Evolutionary conservation across 2,888 invertebrate species (phyloP).

Genomic region (Malthinus flaveolus): DNA sequence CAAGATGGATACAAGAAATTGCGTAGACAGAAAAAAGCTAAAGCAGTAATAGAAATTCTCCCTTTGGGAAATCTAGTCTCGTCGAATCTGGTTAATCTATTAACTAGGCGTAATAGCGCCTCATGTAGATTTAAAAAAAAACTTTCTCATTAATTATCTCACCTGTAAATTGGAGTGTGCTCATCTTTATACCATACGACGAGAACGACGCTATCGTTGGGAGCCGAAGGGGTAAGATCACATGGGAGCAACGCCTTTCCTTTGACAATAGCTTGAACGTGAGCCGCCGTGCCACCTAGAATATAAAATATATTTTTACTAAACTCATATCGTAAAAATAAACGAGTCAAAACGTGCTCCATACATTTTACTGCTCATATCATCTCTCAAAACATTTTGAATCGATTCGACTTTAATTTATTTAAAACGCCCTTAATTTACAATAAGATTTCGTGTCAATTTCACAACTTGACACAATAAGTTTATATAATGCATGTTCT

Average conservation of each 20-base stretch:
- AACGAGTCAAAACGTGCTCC: slow-evolving; percentile 9
- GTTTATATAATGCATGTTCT: no score
- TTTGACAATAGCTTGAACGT: slow-evolving; percentile 73
- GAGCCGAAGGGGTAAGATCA: slow-evolving; percentile 77
- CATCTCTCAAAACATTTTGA: no score
- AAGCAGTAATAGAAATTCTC: slow-evolving; percentile 37
- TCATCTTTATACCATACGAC: slow-evolving; percentile 93
- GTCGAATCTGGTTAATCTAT: slow-evolving; percentile 37
- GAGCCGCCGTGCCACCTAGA: slow-evolving; percentile 51
- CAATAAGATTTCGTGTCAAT: no score
- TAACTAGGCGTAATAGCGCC: slow-evolving; percentile 7
- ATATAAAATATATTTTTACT: slow-evolving; percentile 37
- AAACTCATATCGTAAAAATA: slow-evolving; percentile 16
- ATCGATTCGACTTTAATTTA: no score
- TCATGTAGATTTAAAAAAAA: no score
- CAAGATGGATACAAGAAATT: slow-evolving; percentile 38
- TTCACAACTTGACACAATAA: no score
- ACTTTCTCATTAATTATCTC: slow-evolving; percentile 47
- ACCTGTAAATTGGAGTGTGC: slow-evolving; percentile 86
- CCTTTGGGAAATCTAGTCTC: slow-evolving; percentile 42
- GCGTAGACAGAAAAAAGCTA: slow-evolving; percentile 34
- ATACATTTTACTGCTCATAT: slow-evolving; percentile 8
- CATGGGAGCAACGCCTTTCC: slow-evolving; percentile 83
- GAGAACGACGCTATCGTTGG: slow-evolving; percentile 79
- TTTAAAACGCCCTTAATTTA: no score